Base-by-base conservation (phyloP, 2,113 vertebrate species). In the Emydocephalus ijimae region DNA sequence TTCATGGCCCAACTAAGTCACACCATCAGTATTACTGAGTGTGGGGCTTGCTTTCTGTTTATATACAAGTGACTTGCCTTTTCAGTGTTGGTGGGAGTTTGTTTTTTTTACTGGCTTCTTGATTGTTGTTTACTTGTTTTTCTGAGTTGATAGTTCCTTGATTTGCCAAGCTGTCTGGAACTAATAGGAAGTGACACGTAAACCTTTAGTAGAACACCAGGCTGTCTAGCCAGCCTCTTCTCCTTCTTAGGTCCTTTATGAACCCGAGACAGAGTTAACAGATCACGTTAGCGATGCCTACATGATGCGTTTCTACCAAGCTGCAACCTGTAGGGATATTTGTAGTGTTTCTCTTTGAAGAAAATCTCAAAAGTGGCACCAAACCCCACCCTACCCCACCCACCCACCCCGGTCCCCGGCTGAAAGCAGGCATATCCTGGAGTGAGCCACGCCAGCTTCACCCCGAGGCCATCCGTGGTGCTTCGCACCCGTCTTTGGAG, bases 391-490 rank as follows among this genome's bases (percentile, higher is more conserved):
- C 43, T 1, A 50, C 8, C 48, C 48, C 48, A 9, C 48, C 48
- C 43, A 43, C 45, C 4, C 11, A 39, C 39, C 52, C 45, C 56
- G 50, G 50, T 93, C 24, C 45, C 6, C 87, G 69, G 85, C 56
- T 93, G 90, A 50, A 85, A 92, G 61, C 94, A 88, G 90, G 61
- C 93, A 88, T 94, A 26, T 0, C 59, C 69, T 89, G 54, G 1
- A 23, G 61, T 0, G 45, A 91, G 85, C 29, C 0, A 15, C 5
- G 89, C 59, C 91, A 11, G 2, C 15, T 91, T 93, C 8, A 57
- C 1, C 96, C 89, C 43, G 0, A 0, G 2, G 96, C 91, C 91
- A 12, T 89, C 87, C 90, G 39, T 57, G 0, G 1, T 26, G 88
- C 59, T 2, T 64, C 93, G 52, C 92, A 4, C 85, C 29, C 1